Evolutionary conservation across 2,888 invertebrate species (phyloP).

Genomic region (Scrobipalpa costella): DNA sequence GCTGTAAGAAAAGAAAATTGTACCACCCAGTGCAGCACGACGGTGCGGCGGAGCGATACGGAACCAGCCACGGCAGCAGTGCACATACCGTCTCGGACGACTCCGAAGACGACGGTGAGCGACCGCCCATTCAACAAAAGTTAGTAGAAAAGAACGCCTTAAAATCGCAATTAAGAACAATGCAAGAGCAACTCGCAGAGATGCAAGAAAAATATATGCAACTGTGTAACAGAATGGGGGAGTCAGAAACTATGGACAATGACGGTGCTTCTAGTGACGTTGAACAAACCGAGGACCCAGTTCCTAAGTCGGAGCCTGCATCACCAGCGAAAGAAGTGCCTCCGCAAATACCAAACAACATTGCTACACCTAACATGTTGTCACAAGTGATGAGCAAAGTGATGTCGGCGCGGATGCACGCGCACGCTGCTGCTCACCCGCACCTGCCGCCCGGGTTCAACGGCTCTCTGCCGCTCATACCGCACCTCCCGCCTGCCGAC

Average conservation of each 20-base stretch:
- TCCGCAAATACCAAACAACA: conserved; percentile 70
- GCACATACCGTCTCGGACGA: conserved; percentile 82
- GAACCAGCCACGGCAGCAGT: conserved; percentile 73
- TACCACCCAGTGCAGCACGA: conserved; percentile 98
- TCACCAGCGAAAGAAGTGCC: conserved; percentile 78
- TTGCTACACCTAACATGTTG: conserved; percentile 78
- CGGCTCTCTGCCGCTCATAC: conserved; percentile 79
- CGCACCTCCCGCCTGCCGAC: conserved; percentile 77
- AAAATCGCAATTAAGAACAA: conserved; percentile 90
- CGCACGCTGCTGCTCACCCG: conserved; percentile 75
- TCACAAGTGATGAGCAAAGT: conserved; percentile 85
- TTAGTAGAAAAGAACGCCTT: conserved; percentile 93
- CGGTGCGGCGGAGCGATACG: conserved; percentile 83
- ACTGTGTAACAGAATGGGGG: conserved; percentile 91
- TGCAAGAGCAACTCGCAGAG: conserved; percentile 94
- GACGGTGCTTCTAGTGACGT: conserved; percentile 88
- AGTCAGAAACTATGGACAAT: conserved; percentile 87
- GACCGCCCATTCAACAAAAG: conserved; percentile 90
- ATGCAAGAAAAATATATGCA: conserved; percentile 96
- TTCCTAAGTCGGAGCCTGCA: conserved; percentile 81
- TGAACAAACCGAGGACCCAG: conserved; percentile 78
- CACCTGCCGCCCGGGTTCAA: conserved; percentile 83
- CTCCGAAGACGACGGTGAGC: conserved; percentile 88
- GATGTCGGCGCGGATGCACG: conserved; percentile 83
- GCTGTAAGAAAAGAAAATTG: conserved; percentile 96